Base-by-base conservation (phyloP, 1,140 invertebrate species). In the Papilio polyxenes region DNA sequence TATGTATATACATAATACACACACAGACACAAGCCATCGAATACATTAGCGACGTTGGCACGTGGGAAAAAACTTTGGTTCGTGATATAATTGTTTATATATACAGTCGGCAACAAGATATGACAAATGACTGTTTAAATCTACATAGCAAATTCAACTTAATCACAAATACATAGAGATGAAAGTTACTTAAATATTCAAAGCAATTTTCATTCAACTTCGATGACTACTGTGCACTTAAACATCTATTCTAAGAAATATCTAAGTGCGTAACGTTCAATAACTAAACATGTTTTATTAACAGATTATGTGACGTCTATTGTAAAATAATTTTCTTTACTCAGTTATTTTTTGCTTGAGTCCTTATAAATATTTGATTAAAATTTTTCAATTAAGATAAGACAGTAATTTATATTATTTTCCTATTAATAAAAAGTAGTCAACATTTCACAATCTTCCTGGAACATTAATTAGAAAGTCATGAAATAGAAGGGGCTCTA, bases 21-120 rank as follows among this genome's bases (percentile, higher is more conserved):
- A 82, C 81, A 84, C 49, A 76, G 17, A 78, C 23, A 78, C 44
- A 69, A 56, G 13, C 15, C 20, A 69, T n/a, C 9, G 2, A 51
- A 77, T 69, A 72, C 44, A 81, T 40, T 75, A 83, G 69, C 86
- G 85, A 87, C 85, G 85, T 83, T 10, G 83, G 82, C 85, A 87
- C 86, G 88, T 88, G 87, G 84, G 88, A 89, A 89, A 72, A 87
- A 89, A 86, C 85, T 87, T 87, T 83, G 81, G 75, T 76, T 82
- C 86, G 82, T 89, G 88, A 89, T 88, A 87, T 89, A 88, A 89
- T 88, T 88, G 88, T 89, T 89, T 89, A 89, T 85, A 84, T 85
- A 85, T 80, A 81, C 82, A 83, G 78, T 82, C 84, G 49, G 83
- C 78, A 81, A 81, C 81, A 81, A 40, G 23, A 56, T 81, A 15